These are phyloP conservation scores for Symphodus melops DNA, from an alignment of 2,113 vertebrate species.

Conservation along the genomic window DNA sequence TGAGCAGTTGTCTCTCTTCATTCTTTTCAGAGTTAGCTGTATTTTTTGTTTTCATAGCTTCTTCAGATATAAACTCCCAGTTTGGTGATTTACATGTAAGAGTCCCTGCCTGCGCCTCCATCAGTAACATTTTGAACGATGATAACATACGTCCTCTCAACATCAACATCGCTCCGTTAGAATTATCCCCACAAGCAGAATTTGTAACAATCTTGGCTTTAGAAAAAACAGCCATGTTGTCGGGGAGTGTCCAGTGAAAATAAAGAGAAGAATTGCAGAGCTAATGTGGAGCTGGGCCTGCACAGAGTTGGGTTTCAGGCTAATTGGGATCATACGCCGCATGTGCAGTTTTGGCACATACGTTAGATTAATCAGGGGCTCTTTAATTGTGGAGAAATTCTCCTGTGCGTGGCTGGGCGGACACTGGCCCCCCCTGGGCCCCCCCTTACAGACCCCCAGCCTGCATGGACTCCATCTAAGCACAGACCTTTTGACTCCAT, in stretches of 20 bases:
- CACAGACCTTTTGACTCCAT: constrained; percentile 87
- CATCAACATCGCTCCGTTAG: constrained; percentile 61
- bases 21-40: no score
- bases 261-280: constrained; percentile 84
- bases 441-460: constrained; percentile 64
- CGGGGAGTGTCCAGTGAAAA: constrained; percentile 88
- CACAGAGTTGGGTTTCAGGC: constrained; percentile 88
- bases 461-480: constrained; percentile 81
- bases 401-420: constrained; percentile 82
- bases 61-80: background rate
- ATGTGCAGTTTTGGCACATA: constrained; percentile 88
- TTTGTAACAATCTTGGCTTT: constrained; percentile 65
- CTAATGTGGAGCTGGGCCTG: constrained; percentile 84
- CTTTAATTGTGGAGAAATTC: constrained; percentile 87
- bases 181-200: constrained; percentile 72
- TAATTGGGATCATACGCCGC: constrained; percentile 92
- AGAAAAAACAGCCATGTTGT: constrained; percentile 78
- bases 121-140: constrained; percentile 62
- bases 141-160: constrained; percentile 37
- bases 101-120: constrained; percentile 68
- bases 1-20: background rate
- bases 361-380: constrained; percentile 88
- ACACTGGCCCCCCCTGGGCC: constrained; percentile 64
- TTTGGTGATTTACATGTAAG: background rate
- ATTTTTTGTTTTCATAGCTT: background rate